phyloP scores from a whole-genome alignment of 92 coral and sea anemone species.

The Zoanthus sociatus region DNA sequence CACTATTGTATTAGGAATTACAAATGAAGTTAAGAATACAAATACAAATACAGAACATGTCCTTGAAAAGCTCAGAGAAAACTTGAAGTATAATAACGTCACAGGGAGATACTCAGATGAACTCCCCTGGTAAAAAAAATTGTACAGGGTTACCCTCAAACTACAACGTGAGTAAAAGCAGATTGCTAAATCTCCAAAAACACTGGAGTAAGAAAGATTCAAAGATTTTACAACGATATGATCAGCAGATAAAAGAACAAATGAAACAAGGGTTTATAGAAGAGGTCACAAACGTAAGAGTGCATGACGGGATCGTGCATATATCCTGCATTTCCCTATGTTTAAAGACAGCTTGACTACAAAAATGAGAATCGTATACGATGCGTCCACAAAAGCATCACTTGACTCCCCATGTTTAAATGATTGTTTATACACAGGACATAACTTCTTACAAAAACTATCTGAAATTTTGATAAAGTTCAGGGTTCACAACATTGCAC shows the following conservation, averaged over 20 bases:
- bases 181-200: slow-evolving; percentile 22
- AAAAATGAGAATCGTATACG: slow-evolving; percentile 53
- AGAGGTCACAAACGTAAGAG: slow-evolving; percentile 1
- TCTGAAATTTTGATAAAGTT: slow-evolving; percentile 30
- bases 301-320: slow-evolving; percentile 20
- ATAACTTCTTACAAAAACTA: slow-evolving; percentile 38
- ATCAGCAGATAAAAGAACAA: slow-evolving; percentile 28
- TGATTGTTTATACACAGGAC: slow-evolving; percentile 50
- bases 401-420: slow-evolving; percentile 30
- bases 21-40: slow-evolving; percentile 18
- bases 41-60: background rate
- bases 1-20: slow-evolving; percentile 22
- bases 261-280: slow-evolving; percentile 37
- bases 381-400: slow-evolving; percentile 29
- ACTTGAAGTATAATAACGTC: slow-evolving; percentile 19
- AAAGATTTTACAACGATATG: slow-evolving; percentile 25
- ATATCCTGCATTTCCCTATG: slow-evolving; percentile 44
- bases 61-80: slow-evolving; percentile 17
- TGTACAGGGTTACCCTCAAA: slow-evolving; percentile 16
- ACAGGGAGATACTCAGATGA: slow-evolving; percentile 19
- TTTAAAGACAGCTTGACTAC: slow-evolving; percentile 41
- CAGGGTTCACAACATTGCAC: slow-evolving; percentile 30
- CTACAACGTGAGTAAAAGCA: slow-evolving; percentile 23
- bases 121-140: slow-evolving; percentile 20
- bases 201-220: slow-evolving; percentile 11